Evolutionary conservation across 2,888 invertebrate genomes (phyloP).

Genomic region (Diachrysia chrysitis): DNA sequence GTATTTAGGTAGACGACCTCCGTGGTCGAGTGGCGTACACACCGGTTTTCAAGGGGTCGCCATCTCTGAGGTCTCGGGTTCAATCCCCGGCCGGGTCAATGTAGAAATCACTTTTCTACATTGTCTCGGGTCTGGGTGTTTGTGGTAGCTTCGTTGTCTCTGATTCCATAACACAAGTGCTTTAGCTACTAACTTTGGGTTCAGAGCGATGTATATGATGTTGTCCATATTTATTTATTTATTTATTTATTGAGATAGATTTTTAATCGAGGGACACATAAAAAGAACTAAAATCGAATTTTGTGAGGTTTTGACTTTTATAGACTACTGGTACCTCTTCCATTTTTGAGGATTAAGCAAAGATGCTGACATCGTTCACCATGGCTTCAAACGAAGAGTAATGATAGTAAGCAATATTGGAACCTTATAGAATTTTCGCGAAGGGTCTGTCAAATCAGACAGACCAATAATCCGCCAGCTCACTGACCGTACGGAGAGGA

Average conservation of each 20-base stretch:
- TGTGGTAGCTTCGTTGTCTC: too few relatives aligned
- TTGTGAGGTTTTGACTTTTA: not conserved
- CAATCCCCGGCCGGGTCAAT: too few relatives aligned
- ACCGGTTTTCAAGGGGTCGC: too few relatives aligned
- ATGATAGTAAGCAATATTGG: conserved; percentile 38
- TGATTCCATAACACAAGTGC: too few relatives aligned
- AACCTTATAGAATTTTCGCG: conserved; percentile 50
- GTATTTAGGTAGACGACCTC: too few relatives aligned
- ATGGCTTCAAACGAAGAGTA: conserved; percentile 41
- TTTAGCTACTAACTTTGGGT: too few relatives aligned
- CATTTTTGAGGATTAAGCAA: conserved; percentile 3
- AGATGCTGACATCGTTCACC: conserved; percentile 20
- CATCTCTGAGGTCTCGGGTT: too few relatives aligned
- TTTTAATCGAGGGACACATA: not conserved
- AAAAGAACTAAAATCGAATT: not conserved
- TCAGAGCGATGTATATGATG: too few relatives aligned
- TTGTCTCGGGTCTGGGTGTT: too few relatives aligned
- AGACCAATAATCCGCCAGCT: conserved; percentile 49
- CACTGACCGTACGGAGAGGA: conserved; percentile 46
- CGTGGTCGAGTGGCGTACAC: too few relatives aligned
- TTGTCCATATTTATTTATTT: too few relatives aligned
- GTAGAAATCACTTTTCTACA: too few relatives aligned
- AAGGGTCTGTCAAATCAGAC: conserved; percentile 55
- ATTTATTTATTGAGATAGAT: not conserved
- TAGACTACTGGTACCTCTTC: not conserved